These are phyloP conservation scores for Prochilodus magdalenae DNA, from an alignment of 2,113 vertebrate species.

Conservation along the genomic window DNA sequence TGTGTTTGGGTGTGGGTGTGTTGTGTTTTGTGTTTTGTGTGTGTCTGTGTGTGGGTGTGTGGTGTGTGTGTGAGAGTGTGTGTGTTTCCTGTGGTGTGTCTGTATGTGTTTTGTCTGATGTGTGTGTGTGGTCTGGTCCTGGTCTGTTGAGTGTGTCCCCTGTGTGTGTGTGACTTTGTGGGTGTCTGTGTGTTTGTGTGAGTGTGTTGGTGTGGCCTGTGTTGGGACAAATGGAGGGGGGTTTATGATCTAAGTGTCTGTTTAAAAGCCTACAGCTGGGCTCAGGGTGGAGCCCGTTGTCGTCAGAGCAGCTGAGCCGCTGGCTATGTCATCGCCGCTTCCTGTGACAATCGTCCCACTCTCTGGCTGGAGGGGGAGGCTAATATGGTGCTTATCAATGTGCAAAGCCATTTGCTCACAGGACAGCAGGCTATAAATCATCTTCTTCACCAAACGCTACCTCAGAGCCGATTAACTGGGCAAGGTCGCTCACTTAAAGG, in stretches of 20 bases:
- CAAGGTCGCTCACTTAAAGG: constrained; percentile 14
- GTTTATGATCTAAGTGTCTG: neutral
- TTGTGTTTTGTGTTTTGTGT: no score
- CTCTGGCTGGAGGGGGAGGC: constrained; percentile 2
- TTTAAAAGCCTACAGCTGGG: constrained; percentile 7
- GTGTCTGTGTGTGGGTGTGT: no score
- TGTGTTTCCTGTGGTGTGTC: no score
- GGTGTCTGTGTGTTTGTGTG: neutral
- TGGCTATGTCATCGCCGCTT: constrained; percentile 3
- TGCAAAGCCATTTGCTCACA: constrained; percentile 38
- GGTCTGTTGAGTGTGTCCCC: no score
- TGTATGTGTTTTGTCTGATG: no score
- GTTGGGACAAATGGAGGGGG: no score
- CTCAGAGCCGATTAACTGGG: constrained; percentile 30
- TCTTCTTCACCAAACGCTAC: neutral
- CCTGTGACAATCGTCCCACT: neutral
- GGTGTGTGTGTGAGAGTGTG: no score
- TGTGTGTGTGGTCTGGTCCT: no score
- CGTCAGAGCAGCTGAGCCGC: constrained; percentile 17
- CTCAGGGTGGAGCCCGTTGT: neutral
- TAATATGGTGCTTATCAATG: constrained; percentile 45
- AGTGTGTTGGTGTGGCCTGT: no score
- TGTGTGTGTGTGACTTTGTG: no score
- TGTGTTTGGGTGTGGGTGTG: no score
- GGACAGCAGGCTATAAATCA: constrained; percentile 36